Conservation (phyloP, 2,888 invertebrate genomes). For the Lithophane semibrunnea region DNA sequence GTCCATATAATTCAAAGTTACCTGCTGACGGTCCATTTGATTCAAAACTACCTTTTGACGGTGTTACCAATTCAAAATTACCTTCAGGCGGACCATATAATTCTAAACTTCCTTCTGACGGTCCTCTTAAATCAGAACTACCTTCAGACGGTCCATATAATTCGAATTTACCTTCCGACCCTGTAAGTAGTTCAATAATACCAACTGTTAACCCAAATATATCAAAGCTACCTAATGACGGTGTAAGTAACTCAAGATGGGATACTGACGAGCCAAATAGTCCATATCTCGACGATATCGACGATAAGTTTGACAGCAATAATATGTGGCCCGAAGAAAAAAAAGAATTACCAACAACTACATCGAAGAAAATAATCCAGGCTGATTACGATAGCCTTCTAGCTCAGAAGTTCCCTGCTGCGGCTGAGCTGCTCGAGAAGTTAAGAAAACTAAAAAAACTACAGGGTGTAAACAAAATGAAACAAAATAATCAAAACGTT, state of each 20-base stretch:
- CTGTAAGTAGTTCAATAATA: background rate
- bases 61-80: background rate
- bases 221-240: background rate
- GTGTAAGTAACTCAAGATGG: background rate
- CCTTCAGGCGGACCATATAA: background rate
- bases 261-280: background rate
- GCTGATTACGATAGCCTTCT: slow-evolving; percentile 47
- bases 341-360: background rate
- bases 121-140: background rate
- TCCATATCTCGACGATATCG: background rate
- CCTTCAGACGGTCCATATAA: background rate
- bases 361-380: background rate
- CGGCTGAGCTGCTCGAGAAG: slow-evolving; percentile 61
- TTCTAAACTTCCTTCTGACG: background rate
- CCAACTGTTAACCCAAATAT: background rate
- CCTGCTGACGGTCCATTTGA: background rate
- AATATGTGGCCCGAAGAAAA: background rate
- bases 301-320: background rate
- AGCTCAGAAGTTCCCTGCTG: slow-evolving; percentile 56
- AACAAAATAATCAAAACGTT: background rate
- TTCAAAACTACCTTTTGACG: background rate
- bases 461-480: slow-evolving; percentile 62
- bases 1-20: background rate
- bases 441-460: slow-evolving; percentile 68
- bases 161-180: background rate